Percentiles rank a stretch among this genome's conserved stretches.
phyloP scores from a whole-genome alignment of 2,113 vertebrate genomes.

The Urocolius indicus region DNA sequence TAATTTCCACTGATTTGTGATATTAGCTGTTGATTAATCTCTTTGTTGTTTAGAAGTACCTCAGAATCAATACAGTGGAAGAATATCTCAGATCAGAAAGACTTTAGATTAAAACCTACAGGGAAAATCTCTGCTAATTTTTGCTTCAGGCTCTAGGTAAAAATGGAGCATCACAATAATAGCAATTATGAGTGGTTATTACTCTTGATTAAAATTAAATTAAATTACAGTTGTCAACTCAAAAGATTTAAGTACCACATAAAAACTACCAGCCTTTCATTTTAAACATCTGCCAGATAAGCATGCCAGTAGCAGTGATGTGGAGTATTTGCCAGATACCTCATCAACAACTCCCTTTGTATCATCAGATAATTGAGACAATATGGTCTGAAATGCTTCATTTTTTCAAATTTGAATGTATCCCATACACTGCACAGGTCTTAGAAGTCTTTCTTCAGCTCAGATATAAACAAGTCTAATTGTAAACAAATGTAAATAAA shows the following conservation, averaged over 20 bases:
- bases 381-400: constrained; percentile 12
- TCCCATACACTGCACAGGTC: not conserved
- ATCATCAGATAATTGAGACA: constrained; percentile 22
- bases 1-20: not conserved
- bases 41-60: not conserved
- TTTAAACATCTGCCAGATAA: constrained; percentile 75
- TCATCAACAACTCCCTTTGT: constrained; percentile 52
- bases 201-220: constrained; percentile 79
- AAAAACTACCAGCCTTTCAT: constrained; percentile 71
- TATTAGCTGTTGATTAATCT: not conserved
- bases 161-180: constrained; percentile 32
- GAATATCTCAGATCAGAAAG: not conserved
- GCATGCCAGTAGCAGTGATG: constrained; percentile 42
- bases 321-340: constrained; percentile 62
- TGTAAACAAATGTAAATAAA: too few relatives aligned
- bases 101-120: not conserved
- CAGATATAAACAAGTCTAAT: not conserved
- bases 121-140: not conserved
- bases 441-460: not conserved
- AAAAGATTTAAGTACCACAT: constrained; percentile 73
- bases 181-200: constrained; percentile 65
- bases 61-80: not conserved
- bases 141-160: not conserved
- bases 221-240: constrained; percentile 73
- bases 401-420: constrained; percentile 17